A percentile compares a stretch with the other conserved stretches of the same genome.
Conservation (phyloP, 37 sponge, comb jelly and placozoan genomes). For the Hormiphora californensis region DNA sequence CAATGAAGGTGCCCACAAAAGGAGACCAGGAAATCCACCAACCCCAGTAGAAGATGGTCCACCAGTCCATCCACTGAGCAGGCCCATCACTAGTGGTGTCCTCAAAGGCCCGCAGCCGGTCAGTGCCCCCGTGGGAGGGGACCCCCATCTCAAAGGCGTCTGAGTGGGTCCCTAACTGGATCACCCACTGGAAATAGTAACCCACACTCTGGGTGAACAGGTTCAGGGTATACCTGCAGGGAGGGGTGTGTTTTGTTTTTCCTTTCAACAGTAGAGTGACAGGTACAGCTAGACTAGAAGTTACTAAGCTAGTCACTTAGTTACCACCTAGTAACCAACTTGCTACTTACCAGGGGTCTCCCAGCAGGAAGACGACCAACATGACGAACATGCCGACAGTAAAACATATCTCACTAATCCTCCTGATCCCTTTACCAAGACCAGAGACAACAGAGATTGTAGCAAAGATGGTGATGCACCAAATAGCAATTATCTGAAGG, state of each 20-base stretch:
- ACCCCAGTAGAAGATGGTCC: conserved; percentile 56
- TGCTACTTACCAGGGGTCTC: conserved; percentile 34
- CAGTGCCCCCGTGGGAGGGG: neutral
- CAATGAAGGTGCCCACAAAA: conserved; percentile 46
- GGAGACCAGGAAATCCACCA: conserved; percentile 55
- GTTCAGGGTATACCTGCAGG: conserved; percentile 48
- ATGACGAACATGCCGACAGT: conserved; percentile 23
- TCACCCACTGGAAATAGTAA: conserved; percentile 23
- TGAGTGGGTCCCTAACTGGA: neutral
- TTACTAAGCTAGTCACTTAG: neutral
- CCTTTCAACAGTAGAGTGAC: too few relatives aligned
- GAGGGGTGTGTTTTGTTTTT: too few relatives aligned
- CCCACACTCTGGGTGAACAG: conserved; percentile 33
- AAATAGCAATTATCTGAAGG: neutral
- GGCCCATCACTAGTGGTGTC: conserved; percentile 22
- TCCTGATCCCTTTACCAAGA: neutral
- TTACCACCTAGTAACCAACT: neutral
- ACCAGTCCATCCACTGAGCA: conserved; percentile 6
- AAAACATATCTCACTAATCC: conserved; percentile 28
- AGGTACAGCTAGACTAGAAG: too few relatives aligned
- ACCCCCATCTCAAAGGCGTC: neutral
- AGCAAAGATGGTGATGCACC: neutral
- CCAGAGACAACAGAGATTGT: conserved; percentile 29
- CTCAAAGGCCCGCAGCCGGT: neutral
- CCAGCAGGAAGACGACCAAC: conserved; percentile 26